These are phyloP conservation scores for Drosophila pectinifera DNA, from an alignment of 1,140 invertebrate genomes.

Conservation along the genomic window DNA sequence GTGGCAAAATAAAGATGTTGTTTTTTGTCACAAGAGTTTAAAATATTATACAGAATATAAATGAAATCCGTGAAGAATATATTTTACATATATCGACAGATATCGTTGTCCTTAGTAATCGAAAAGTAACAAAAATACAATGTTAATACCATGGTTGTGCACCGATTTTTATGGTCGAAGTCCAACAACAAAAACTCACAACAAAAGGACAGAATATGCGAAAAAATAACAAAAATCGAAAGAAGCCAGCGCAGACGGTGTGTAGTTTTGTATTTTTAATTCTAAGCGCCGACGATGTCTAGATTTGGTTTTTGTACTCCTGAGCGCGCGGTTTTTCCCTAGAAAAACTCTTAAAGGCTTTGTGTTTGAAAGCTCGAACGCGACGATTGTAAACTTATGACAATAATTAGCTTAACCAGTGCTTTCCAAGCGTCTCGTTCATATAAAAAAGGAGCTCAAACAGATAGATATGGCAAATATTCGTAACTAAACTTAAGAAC, in stretches of 20 bases:
- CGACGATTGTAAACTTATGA: background rate
- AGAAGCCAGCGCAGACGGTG: no score
- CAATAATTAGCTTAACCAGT: slow-evolving; percentile 16
- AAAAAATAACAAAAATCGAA: background rate
- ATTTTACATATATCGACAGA: background rate
- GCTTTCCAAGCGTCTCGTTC: slow-evolving; percentile 60
- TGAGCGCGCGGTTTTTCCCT: background rate
- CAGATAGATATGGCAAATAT: slow-evolving; percentile 61
- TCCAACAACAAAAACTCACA: background rate
- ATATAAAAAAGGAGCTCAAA: slow-evolving; percentile 35
- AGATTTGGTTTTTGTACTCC: slow-evolving; percentile 1
- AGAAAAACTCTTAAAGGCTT: background rate
- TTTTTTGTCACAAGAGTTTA: slow-evolving; percentile 3
- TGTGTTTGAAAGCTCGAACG: background rate
- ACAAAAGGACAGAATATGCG: background rate
- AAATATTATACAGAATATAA: background rate
- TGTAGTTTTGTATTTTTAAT: background rate
- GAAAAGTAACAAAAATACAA: background rate
- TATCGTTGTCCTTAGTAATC: background rate
- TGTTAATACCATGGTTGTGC: slow-evolving; percentile 1
- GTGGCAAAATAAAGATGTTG: slow-evolving; percentile 17
- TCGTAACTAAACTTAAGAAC: slow-evolving; percentile 52
- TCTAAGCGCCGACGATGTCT: background rate
- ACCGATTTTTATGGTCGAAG: background rate
- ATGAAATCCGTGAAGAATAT: background rate